Base-by-base conservation (phyloP, 2,888 invertebrate genomes). In the Drosophila sordidula region DNA sequence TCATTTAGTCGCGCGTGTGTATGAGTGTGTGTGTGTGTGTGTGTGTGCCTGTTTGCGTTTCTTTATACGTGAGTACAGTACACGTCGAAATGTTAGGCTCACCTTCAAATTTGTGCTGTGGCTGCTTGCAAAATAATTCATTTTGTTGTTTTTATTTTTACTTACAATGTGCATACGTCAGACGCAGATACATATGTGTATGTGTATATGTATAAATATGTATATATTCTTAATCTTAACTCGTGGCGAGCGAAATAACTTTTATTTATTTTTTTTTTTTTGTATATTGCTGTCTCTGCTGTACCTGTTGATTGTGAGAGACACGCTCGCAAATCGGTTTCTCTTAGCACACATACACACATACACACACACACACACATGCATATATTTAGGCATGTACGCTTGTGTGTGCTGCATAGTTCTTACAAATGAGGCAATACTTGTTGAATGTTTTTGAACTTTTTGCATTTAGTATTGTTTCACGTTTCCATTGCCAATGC, bases 401-500 rank as follows among this genome's bases (percentile, higher is more conserved):
- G 4, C 29, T 1, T 52, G n/a, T 42, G 11, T 38, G 9, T 50
- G 9, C 16, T 34, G n/a, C 39, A 38, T 55, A 47, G 59, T 74
- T 74, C 74, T 70, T 78, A 49, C 47, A 46, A 46, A 75, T 78
- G 65, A 66, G 58, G 79, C 79, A 78, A 78, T 72, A 73, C 50
- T 72, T 75, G 63, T 73, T 79, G 66, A 62, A 70, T 70, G 58
- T 67, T 72, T 75, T 66, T 70, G 55, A 51, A 66, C 69, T 63
- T 70, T 38, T 64, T 54, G 44, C 63, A 16, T 49, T 26, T 61
- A 16, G 32, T 64, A 25, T 63, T 76, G 14, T 68, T 52, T 62
- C 41, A 59, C 62, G 71, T 70, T 63, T 75, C 90, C 90, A 87
- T 90, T 89, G 89, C 86, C 90, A 90, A 89, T 89, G 91, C 86